Conservation (phyloP, 1,140 invertebrate genomes). For the Bradynema listronoti region DNA sequence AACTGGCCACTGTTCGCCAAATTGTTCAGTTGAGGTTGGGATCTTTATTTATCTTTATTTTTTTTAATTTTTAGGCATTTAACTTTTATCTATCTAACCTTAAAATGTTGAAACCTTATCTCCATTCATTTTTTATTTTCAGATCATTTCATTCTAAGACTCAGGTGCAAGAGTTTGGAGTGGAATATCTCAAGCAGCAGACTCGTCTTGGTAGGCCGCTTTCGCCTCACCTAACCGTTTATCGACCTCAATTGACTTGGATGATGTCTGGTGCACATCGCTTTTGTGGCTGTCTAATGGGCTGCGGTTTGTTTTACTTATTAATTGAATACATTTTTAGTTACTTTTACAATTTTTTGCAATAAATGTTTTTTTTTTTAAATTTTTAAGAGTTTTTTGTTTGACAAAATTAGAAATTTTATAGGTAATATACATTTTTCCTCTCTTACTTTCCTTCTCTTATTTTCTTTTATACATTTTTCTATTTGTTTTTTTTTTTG, state of each 20-base stretch:
- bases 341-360: too few species aligned
- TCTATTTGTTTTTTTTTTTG: too few species aligned
- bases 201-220: constrained; percentile 37
- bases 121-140: not conserved
- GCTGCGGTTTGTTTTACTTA: constrained; percentile 26
- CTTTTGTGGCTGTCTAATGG: constrained; percentile 52
- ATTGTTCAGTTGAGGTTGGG: too few species aligned
- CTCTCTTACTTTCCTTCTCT: too few species aligned
- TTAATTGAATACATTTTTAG: not conserved
- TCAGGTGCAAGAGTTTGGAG: constrained; percentile 52
- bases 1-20: too few species aligned
- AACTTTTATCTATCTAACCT: not conserved
- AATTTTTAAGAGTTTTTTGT: too few species aligned
- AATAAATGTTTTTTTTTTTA: too few species aligned
- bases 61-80: not conserved
- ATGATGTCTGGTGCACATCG: constrained; percentile 52
- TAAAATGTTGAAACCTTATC: not conserved
- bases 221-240: constrained; percentile 52
- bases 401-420: too few species aligned
- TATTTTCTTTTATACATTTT: too few species aligned
- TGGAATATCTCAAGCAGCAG: constrained; percentile 46
- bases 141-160: constrained; percentile 25
- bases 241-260: constrained; percentile 55
- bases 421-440: too few species aligned
- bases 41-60: not conserved